Percentiles rank a stretch among this genome's conserved stretches.
phyloP scores from a whole-genome alignment of 2,797 vertebrate genomes.

The Borostomias antarcticus region DNA sequence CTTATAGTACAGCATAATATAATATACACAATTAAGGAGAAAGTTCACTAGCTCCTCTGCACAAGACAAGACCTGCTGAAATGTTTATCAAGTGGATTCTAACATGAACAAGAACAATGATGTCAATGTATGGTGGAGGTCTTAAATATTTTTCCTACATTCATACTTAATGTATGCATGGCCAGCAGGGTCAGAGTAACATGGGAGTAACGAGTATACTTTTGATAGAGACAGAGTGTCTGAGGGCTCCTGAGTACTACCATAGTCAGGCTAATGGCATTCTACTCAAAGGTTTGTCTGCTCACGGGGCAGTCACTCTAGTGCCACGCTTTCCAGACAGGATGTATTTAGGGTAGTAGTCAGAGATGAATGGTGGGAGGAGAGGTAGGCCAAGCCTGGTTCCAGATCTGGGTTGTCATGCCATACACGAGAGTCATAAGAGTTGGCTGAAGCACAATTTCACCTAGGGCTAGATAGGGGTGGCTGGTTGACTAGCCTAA shows the following conservation, averaged over 20 bases:
- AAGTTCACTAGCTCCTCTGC: neutral
- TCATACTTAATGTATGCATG: constrained; percentile 48
- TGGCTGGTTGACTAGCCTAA: constrained; percentile 15
- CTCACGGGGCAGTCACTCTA: constrained; percentile 50
- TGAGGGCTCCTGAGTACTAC: constrained; percentile 61
- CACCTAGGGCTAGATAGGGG: constrained; percentile 11
- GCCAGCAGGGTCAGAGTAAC: constrained; percentile 37
- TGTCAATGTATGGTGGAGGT: neutral
- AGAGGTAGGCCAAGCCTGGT: constrained; percentile 51
- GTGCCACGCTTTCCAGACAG: constrained; percentile 62
- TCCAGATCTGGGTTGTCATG: constrained; percentile 57
- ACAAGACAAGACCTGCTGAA: neutral
- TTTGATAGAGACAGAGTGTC: neutral
- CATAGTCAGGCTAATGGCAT: constrained; percentile 70
- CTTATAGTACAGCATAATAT: too few species aligned
- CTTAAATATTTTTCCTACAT: constrained; percentile 10
- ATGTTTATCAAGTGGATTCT: neutral
- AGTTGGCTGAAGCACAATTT: constrained; percentile 53
- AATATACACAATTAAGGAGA: constrained; percentile 14
- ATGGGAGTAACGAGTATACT: neutral
- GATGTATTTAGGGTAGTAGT: constrained; percentile 70
- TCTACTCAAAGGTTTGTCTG: constrained; percentile 49
- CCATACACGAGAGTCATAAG: constrained; percentile 62
- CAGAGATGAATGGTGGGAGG: constrained; percentile 56
- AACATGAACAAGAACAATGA: neutral